A percentile compares a stretch with the other conserved stretches of the same genome.
Conservation (phyloP, 2,797 vertebrate genomes). For the Brachyalestes nurse region DNA sequence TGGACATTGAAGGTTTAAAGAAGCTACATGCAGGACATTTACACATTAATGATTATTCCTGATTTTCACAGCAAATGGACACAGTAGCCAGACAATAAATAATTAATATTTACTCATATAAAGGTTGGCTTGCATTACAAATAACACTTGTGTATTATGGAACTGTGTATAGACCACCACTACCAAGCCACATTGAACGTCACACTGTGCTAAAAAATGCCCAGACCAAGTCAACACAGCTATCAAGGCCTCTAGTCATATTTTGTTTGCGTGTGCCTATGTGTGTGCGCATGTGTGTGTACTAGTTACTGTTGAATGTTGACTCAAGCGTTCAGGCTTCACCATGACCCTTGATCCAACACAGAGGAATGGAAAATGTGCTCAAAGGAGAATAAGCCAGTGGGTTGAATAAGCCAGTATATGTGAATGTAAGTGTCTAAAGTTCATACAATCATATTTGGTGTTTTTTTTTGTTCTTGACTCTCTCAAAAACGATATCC, state of each 20-base stretch:
- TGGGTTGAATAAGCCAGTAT: background rate
- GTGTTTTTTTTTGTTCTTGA: no score
- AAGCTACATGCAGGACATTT: background rate
- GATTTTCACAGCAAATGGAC: background rate
- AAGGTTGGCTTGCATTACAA: background rate
- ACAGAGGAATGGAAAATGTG: conserved; percentile 21
- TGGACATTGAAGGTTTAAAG: background rate
- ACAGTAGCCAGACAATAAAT: background rate
- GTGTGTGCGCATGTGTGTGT: conserved; percentile 23
- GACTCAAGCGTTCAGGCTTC: conserved; percentile 50
- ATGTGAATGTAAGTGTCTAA: background rate
- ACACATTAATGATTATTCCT: background rate
- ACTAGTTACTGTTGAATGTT: conserved; percentile 43
- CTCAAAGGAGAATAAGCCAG: background rate
- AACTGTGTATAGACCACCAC: background rate
- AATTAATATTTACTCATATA: background rate
- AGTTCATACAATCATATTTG: no score
- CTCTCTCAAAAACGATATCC: no score
- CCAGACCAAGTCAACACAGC: conserved; percentile 42
- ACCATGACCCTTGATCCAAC: conserved; percentile 44
- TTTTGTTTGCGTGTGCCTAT: conserved; percentile 13
- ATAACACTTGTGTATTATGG: background rate
- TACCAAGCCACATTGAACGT: conserved; percentile 6
- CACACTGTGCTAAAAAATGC: conserved; percentile 37
- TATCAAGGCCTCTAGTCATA: conserved; percentile 38